These are phyloP conservation scores for Macaca mulatta DNA, from an alignment of 2,113 vertebrate genomes.

Conservation along the genomic window DNA sequence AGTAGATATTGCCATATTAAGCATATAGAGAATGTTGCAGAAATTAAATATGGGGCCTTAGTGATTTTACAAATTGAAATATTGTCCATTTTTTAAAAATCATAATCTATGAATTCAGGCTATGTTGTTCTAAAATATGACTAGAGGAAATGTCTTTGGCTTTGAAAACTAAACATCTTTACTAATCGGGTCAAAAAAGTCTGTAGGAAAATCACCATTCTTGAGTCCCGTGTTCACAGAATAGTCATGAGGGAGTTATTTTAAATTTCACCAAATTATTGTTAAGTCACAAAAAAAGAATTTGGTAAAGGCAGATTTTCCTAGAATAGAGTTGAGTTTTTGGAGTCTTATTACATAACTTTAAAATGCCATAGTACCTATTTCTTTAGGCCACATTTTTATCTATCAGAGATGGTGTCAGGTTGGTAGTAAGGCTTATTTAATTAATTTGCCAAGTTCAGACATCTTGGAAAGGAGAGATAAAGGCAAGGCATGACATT, in stretches of 20 bases:
- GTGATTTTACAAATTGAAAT: conserved; percentile 10
- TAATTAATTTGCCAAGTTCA: conserved; percentile 41
- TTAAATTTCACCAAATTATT: conserved; percentile 16
- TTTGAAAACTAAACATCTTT: conserved; percentile 47
- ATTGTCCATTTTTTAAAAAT: background rate
- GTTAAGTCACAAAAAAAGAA: background rate
- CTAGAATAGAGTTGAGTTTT: conserved; percentile 29
- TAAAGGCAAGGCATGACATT: background rate
- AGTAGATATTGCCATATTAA: background rate
- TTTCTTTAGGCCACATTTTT: conserved; percentile 37
- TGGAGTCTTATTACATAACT: conserved; percentile 34
- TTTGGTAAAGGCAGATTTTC: conserved; percentile 39
- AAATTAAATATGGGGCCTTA: background rate
- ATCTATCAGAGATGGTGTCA: background rate
- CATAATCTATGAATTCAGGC: background rate
- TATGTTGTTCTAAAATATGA: background rate
- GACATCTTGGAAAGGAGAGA: background rate
- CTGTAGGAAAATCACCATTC: conserved; percentile 16
- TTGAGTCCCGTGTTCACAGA: conserved; percentile 1
- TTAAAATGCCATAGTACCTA: background rate
- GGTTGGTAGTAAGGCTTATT: conserved; percentile 1
- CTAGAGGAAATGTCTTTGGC: background rate
- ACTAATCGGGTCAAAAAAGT: background rate
- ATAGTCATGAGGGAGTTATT: conserved; percentile 5
- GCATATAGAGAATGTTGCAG: background rate